These are phyloP conservation scores for Nipponacmea schrenckii DNA, from an alignment of 2,888 invertebrate genomes.

Conservation along the genomic window DNA sequence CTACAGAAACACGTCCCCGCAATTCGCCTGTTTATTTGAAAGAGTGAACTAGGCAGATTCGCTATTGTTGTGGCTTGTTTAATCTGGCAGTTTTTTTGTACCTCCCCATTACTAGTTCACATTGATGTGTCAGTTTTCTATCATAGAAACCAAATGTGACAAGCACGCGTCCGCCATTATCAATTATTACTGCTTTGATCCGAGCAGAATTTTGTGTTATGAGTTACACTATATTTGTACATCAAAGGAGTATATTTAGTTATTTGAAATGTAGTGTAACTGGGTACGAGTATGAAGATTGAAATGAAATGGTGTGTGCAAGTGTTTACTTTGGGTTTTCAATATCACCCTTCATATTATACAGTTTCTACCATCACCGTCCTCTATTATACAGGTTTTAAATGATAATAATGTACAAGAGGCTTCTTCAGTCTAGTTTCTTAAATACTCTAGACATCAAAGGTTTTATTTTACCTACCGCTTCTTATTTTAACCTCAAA, in stretches of 20 bases:
- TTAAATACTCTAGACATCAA: too few species aligned
- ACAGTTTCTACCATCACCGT: too few species aligned
- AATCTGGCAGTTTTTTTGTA: neutral
- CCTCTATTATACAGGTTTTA: too few species aligned
- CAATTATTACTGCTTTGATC: neutral
- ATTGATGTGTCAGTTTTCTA: neutral
- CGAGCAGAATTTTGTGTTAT: slow-evolving; percentile 4
- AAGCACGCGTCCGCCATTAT: slow-evolving; percentile 4
- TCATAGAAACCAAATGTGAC: neutral
- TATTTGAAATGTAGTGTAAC: neutral
- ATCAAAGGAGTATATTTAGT: neutral
- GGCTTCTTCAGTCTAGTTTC: too few species aligned
- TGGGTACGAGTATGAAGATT: neutral
- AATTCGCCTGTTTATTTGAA: neutral
- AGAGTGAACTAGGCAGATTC: neutral
- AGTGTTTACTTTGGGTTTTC: too few species aligned
- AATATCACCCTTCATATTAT: too few species aligned
- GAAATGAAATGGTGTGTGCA: too few species aligned
- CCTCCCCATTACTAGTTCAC: slow-evolving; percentile 4
- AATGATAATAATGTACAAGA: too few species aligned
- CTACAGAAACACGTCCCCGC: neutral
- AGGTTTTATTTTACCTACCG: too few species aligned
- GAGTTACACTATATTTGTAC: neutral
- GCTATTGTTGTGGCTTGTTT: neutral
- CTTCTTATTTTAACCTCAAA: too few species aligned